A percentile compares a stretch with the other conserved stretches of the same genome.
Evolutionary conservation across 2,113 vertebrate genomes (phyloP).

Genomic region (Acinonyx jubatus): DNA sequence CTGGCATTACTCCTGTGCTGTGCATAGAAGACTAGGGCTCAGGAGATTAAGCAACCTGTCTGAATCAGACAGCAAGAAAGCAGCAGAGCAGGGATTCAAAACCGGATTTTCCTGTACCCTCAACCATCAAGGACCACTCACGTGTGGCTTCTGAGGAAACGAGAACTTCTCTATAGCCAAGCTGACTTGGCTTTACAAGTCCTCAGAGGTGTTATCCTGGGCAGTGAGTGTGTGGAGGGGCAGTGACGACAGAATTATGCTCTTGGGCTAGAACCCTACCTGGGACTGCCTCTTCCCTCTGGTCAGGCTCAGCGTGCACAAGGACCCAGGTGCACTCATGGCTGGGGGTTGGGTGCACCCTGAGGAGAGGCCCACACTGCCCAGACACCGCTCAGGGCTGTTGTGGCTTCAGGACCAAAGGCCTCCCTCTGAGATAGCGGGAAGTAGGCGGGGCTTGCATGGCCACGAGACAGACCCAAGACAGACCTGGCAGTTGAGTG

Average conservation of each 20-base stretch:
- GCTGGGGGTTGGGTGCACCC: neutral
- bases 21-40: neutral
- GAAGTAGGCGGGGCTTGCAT: neutral
- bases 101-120: neutral
- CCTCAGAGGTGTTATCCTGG: neutral
- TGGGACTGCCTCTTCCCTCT: neutral
- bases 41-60: neutral
- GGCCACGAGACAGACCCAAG: neutral
- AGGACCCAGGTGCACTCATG: neutral
- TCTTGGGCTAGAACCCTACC: neutral
- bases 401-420: neutral
- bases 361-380: neutral
- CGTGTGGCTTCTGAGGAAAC: neutral
- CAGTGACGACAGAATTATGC: neutral
- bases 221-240: neutral
- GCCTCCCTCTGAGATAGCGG: neutral
- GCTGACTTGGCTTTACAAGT: neutral
- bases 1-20: neutral
- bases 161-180: slow-evolving; percentile 4
- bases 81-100: neutral
- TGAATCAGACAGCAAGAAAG: neutral
- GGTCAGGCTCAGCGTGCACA: neutral
- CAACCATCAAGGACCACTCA: neutral
- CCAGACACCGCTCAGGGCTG: neutral
- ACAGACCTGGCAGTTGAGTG: neutral